Conservation (phyloP, 1,140 invertebrate genomes). For the Kradibia gibbosae region DNA sequence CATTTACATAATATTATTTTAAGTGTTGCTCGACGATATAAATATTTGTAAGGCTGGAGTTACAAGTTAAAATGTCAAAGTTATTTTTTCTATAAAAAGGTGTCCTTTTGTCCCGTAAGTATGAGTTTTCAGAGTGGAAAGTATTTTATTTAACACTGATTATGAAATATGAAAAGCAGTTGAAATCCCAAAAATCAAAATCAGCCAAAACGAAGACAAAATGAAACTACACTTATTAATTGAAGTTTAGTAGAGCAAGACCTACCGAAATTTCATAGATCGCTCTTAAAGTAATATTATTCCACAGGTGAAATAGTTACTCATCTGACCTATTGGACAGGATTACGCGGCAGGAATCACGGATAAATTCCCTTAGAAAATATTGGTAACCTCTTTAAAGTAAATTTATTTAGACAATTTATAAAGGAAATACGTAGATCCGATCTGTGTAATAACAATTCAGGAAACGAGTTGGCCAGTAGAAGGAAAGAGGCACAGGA, state of each 20-base stretch:
- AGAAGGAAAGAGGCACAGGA: not conserved
- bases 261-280: not conserved
- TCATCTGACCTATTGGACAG: not conserved
- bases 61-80: not conserved
- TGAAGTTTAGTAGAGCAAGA: not conserved
- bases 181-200: not conserved
- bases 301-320: not conserved
- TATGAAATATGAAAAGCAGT: not conserved
- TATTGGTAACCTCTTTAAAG: not conserved
- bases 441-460: not conserved
- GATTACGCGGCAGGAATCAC: not conserved
- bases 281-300: slow-evolving; percentile 1
- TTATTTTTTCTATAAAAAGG: not conserved
- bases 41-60: not conserved
- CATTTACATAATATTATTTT: not conserved
- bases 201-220: not conserved
- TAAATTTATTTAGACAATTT: not conserved
- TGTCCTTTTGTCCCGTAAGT: not conserved
- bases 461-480: not conserved
- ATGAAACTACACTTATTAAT: not conserved
- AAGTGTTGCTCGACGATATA: not conserved
- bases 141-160: no score
- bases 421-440: not conserved
- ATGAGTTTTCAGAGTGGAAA: not conserved
- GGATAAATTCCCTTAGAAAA: not conserved